These are phyloP conservation scores for Chrysoperla carnea DNA, from an alignment of 1,140 invertebrate genomes.

Conservation along the genomic window DNA sequence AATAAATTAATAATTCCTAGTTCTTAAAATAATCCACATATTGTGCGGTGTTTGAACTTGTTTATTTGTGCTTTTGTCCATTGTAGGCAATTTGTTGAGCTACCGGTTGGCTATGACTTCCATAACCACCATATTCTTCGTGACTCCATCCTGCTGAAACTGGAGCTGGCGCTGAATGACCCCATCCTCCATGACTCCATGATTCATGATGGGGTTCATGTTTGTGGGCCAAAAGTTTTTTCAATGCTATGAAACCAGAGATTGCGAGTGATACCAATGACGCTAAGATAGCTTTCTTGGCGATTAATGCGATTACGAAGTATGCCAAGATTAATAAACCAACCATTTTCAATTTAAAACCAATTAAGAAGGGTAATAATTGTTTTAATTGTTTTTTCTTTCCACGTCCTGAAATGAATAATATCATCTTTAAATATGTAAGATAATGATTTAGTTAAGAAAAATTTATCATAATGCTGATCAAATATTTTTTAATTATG, in stretches of 20 bases:
- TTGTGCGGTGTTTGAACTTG: neutral
- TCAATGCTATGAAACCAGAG: constrained; percentile 35
- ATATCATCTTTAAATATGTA: neutral
- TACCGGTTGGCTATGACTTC: constrained; percentile 22
- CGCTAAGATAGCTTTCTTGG: constrained; percentile 44
- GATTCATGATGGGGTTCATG: neutral
- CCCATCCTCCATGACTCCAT: constrained; percentile 8
- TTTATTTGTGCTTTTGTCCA: constrained; percentile 15
- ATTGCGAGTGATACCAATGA: constrained; percentile 41
- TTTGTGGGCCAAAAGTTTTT: constrained; percentile 23
- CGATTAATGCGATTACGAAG: constrained; percentile 37
- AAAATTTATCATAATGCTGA: neutral
- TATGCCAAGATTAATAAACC: constrained; percentile 32
- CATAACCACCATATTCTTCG: constrained; percentile 16
- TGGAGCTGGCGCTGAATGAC: neutral
- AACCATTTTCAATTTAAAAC: constrained; percentile 39
- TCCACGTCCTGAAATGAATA: constrained; percentile 30
- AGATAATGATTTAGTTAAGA: neutral
- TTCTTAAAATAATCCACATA: constrained; percentile 11
- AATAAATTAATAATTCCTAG: constrained; percentile 13
- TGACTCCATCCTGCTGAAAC: constrained; percentile 15
- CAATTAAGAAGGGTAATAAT: constrained; percentile 35
- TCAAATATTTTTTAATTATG: too few species aligned
- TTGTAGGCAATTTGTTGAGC: constrained; percentile 26
- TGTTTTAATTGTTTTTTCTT: constrained; percentile 35